Evolutionary conservation across 1,140 invertebrate genomes (phyloP).

Genomic region (Hirudo medicinalis): DNA sequence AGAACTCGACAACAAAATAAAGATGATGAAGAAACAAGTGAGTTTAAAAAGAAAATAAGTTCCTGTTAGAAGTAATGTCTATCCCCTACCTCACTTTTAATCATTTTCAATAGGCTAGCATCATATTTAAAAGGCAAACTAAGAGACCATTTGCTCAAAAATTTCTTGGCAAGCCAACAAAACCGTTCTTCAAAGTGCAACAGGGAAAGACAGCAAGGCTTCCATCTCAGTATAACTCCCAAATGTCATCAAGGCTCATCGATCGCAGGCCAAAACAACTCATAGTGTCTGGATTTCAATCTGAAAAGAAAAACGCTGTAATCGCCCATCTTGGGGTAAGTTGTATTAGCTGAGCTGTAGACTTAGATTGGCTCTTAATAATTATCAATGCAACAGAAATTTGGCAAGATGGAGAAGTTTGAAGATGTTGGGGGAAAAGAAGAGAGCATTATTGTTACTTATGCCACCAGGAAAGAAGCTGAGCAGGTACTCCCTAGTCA

Average conservation of each 20-base stretch:
- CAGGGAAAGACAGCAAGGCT: no score
- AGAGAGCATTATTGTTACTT: neutral
- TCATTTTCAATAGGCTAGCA: no score
- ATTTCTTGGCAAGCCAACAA: no score
- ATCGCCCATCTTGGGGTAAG: conserved; percentile 8
- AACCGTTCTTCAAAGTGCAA: no score
- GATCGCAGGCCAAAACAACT: conserved; percentile 16
- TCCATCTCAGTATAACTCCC: no score
- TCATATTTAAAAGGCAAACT: no score
- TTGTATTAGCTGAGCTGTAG: neutral
- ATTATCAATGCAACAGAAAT: neutral
- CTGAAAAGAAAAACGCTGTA: neutral
- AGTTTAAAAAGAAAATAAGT: no score
- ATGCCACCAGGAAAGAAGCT: conserved; percentile 10
- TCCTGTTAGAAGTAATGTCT: no score
- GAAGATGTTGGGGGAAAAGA: neutral
- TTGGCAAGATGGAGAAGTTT: conserved; percentile 7
- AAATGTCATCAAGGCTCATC: conserved; percentile 7
- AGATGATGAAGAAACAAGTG: neutral
- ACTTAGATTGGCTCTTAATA: neutral
- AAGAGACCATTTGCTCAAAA: no score
- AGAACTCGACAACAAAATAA: neutral
- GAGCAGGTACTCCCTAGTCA: neutral
- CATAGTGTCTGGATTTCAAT: conserved; percentile 12
- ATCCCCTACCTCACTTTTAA: no score